These are phyloP conservation scores for Tachina lurida DNA, from an alignment of 2,888 invertebrate species.

Conservation along the genomic window DNA sequence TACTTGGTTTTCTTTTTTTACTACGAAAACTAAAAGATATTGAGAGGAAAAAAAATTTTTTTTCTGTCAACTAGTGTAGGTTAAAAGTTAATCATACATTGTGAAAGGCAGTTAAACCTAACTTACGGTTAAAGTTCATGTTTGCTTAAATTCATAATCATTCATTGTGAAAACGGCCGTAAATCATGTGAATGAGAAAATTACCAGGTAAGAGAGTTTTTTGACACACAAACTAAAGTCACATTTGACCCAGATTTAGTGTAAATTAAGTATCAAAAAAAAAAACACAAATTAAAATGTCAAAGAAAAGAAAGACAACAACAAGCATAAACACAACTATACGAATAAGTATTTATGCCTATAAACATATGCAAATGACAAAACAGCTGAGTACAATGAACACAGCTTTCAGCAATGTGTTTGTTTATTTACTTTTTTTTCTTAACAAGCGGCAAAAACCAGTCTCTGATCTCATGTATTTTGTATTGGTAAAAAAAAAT, in stretches of 20 bases:
- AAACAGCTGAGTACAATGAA: constrained; percentile 53
- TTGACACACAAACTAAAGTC: background rate
- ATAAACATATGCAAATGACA: background rate
- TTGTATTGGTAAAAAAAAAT: background rate
- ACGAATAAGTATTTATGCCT: too few relatives aligned
- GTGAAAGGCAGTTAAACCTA: too few relatives aligned
- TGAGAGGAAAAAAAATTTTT: too few relatives aligned
- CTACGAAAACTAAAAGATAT: too few relatives aligned
- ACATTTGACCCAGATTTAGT: constrained; percentile 62
- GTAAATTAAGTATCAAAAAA: constrained; percentile 49
- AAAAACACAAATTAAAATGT: constrained; percentile 9
- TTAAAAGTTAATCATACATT: too few relatives aligned
- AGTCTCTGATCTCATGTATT: constrained; percentile 23
- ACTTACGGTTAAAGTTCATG: too few relatives aligned
- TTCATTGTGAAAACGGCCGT: too few relatives aligned
- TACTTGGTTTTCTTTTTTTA: too few relatives aligned
- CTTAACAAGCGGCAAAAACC: constrained; percentile 27
- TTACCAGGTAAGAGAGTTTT: background rate
- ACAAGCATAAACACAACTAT: constrained; percentile 13
- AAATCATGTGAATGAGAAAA: background rate
- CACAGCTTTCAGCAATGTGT: constrained; percentile 21
- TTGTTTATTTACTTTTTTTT: constrained; percentile 35
- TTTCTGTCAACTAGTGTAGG: too few relatives aligned
- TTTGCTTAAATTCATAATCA: too few relatives aligned
- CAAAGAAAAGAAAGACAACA: constrained; percentile 34